These are phyloP conservation scores for Saccopteryx leptura DNA, from an alignment of 2,113 vertebrate genomes.

Conservation along the genomic window DNA sequence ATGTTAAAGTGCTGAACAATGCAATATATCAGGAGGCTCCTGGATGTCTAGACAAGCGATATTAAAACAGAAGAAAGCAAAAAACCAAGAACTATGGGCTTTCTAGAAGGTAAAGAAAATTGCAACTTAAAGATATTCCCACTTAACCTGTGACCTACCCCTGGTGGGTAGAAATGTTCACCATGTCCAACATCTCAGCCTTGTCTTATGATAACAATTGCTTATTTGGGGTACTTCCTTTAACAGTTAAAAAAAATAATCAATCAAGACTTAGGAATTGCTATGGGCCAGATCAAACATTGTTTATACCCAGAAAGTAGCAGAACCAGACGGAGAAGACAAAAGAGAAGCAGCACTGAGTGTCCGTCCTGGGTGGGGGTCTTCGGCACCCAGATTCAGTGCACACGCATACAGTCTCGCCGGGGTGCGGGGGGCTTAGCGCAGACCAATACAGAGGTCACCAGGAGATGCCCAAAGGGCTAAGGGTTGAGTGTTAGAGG, in stretches of 20 bases:
- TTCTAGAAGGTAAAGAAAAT: slow-evolving; percentile 53
- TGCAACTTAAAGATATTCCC: slow-evolving; percentile 10
- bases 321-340: neutral
- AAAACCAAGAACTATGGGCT: neutral
- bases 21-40: slow-evolving; percentile 66
- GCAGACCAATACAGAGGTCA: neutral
- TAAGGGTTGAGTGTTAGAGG: neutral
- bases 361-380: neutral
- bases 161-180: neutral
- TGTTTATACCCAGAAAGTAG: neutral
- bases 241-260: neutral
- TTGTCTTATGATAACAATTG: neutral
- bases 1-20: slow-evolving; percentile 50
- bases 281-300: neutral
- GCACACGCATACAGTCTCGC: neutral
- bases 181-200: neutral
- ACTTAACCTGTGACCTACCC: neutral
- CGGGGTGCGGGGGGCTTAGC: neutral
- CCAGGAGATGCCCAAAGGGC: neutral
- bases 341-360: neutral
- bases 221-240: neutral
- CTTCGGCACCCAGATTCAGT: neutral
- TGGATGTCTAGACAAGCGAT: slow-evolving; percentile 67
- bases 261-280: neutral
- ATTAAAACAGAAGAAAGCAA: slow-evolving; percentile 67